Percentiles rank a stretch among this genome's conserved stretches.
Evolutionary conservation across 2,888 invertebrate species (phyloP).

Genomic region (Poecilobothrus nobilitatus): DNA sequence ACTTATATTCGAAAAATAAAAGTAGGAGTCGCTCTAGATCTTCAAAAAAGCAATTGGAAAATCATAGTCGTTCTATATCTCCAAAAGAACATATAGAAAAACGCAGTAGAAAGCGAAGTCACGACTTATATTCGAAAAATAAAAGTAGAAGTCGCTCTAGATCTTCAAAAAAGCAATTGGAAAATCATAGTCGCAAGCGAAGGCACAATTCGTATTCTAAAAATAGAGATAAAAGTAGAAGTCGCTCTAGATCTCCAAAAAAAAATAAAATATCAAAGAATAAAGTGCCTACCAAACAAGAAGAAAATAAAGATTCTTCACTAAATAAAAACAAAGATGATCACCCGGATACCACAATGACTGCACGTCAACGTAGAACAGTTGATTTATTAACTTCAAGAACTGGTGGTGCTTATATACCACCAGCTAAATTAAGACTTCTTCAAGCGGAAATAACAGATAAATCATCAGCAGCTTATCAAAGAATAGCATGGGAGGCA

Average conservation of each 20-base stretch:
- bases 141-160: no score
- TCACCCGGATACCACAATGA: slow-evolving; percentile 27
- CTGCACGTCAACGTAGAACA: slow-evolving; percentile 39
- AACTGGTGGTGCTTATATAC: slow-evolving; percentile 95
- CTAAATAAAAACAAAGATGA: background rate
- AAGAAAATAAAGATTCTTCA: background rate
- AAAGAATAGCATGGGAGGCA: slow-evolving; percentile 97
- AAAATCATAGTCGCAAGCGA: background rate
- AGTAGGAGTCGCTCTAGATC: background rate
- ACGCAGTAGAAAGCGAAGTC: no score
- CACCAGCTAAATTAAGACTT: slow-evolving; percentile 88
- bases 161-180: no score
- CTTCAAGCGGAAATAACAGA: slow-evolving; percentile 96
- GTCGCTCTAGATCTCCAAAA: slow-evolving; percentile 8
- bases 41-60: no score
- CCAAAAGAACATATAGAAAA: no score
- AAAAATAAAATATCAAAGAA: background rate
- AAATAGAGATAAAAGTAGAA: background rate
- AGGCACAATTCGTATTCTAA: background rate
- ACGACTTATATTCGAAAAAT: no score
- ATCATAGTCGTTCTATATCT: background rate
- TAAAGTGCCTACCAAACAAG: background rate
- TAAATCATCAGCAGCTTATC: slow-evolving; percentile 89
- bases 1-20: no score
- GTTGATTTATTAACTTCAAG: slow-evolving; percentile 67